A percentile compares a stretch with the other conserved stretches of the same genome.
phyloP scores from a whole-genome alignment of 2,113 vertebrate species.

The Megaptera novaeangliae region DNA sequence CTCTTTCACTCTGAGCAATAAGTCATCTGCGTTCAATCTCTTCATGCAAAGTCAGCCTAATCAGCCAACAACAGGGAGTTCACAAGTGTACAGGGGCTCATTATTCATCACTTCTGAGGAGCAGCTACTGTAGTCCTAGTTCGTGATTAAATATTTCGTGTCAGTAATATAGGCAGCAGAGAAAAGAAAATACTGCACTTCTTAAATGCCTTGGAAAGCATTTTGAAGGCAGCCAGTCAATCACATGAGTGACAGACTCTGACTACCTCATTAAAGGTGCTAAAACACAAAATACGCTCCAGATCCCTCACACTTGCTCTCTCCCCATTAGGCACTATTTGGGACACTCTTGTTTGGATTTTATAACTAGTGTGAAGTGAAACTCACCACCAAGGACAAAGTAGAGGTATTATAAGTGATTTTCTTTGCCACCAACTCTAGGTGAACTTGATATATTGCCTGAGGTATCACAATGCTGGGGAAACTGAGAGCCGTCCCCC shows the following conservation, averaged over 20 bases:
- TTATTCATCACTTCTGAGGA: conserved; percentile 38
- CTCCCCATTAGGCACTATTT: not conserved
- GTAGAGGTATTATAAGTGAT: not conserved
- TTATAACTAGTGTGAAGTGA: conserved; percentile 20
- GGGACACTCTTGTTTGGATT: not conserved
- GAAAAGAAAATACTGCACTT: conserved; percentile 24
- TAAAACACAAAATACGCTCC: not conserved
- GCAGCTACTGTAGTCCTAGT: not conserved
- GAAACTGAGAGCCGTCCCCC: not conserved
- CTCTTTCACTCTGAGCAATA: not conserved
- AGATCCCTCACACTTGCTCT: not conserved
- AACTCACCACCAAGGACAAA: conserved; percentile 11
- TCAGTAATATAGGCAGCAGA: conserved; percentile 3
- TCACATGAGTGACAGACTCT: not conserved
- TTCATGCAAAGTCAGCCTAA: conserved; percentile 32
- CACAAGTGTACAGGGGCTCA: not conserved
- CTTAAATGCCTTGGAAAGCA: conserved; percentile 7
- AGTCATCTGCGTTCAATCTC: not conserved
- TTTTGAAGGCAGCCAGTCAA: conserved; percentile 16
- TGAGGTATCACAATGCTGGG: not conserved
- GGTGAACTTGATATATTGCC: not conserved
- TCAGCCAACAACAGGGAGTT: conserved; percentile 31
- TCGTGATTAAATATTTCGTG: conserved; percentile 58
- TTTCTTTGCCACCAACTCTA: not conserved
- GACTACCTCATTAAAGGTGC: conserved; percentile 5